phyloP scores from a whole-genome alignment of 2,888 invertebrate species.

The Phorcus lineatus region DNA sequence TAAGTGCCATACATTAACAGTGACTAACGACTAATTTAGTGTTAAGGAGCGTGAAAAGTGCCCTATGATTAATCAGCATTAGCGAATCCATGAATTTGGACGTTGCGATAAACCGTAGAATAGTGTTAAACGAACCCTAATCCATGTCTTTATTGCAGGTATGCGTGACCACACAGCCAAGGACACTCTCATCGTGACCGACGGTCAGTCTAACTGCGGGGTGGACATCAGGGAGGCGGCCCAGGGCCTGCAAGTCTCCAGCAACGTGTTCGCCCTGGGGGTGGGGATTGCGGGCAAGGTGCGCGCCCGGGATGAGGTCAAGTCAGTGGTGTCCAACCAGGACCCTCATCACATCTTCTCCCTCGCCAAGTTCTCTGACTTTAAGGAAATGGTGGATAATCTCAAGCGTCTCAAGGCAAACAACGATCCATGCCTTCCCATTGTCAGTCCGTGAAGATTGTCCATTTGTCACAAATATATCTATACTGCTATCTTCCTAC shows the following conservation, averaged over 20 bases:
- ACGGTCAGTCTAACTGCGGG: constrained; percentile 40
- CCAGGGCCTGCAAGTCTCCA: constrained; percentile 9
- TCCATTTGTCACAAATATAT: no score
- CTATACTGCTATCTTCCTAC: no score
- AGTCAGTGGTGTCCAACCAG: constrained; percentile 29
- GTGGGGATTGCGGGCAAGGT: constrained; percentile 28
- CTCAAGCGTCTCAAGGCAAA: background rate
- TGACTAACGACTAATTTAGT: no score
- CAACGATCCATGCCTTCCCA: constrained; percentile 26
- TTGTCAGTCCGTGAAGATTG: constrained; percentile 67
- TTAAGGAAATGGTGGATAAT: constrained; percentile 32
- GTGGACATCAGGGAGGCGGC: constrained; percentile 22
- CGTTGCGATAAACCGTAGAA: no score
- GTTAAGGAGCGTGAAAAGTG: no score
- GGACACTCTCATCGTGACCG: constrained; percentile 34
- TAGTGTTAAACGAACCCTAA: no score
- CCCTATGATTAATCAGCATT: no score
- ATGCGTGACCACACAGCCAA: constrained; percentile 27
- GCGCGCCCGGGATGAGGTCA: constrained; percentile 25
- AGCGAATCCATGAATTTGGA: no score
- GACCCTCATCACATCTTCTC: constrained; percentile 35
- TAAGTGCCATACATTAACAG: no score
- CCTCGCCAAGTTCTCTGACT: constrained; percentile 30
- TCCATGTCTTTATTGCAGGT: constrained; percentile 2
- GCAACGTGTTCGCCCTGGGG: constrained; percentile 36